phyloP scores from a whole-genome alignment of 2,113 vertebrate genomes.

The Hyperoodon ampullatus region DNA sequence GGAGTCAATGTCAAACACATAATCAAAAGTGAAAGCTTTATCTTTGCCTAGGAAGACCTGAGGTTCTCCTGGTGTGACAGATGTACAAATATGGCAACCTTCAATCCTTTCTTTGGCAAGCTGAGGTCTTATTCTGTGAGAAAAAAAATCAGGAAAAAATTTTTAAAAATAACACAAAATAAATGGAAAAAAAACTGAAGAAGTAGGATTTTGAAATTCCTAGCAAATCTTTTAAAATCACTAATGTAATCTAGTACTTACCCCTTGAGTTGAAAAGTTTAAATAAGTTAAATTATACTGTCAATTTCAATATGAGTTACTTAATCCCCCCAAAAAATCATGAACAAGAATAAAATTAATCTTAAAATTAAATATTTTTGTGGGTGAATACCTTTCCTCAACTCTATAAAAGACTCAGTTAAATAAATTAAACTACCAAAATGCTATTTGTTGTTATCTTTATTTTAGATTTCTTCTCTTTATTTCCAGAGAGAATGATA shows the following conservation, averaged over 20 bases:
- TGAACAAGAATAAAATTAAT: conserved; percentile 3
- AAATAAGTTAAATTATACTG: background rate
- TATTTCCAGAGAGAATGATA: background rate
- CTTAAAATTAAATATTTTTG: conserved; percentile 28
- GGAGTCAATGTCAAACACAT: conserved; percentile 95
- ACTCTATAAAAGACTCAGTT: background rate
- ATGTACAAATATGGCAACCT: conserved; percentile 98
- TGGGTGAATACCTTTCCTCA: background rate
- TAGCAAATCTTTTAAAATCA: background rate
- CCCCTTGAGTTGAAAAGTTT: conserved; percentile 16
- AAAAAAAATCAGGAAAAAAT: conserved; percentile 54
- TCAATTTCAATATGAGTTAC: conserved; percentile 21
- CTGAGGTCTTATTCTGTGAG: conserved; percentile 95
- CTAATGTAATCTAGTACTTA: background rate
- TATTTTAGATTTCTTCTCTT: background rate
- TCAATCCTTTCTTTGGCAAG: conserved; percentile 98
- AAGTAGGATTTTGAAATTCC: conserved; percentile 26
- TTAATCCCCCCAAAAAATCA: background rate
- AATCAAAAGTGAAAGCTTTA: conserved; percentile 98
- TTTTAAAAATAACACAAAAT: background rate
- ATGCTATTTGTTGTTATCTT: background rate
- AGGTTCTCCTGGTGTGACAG: conserved; percentile 95
- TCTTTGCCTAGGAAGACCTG: conserved; percentile 98
- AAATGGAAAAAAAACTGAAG: conserved; percentile 54
- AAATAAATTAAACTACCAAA: conserved; percentile 36